Conservation (phyloP, 1,140 invertebrate species). For the Ooceraea biroi region DNA sequence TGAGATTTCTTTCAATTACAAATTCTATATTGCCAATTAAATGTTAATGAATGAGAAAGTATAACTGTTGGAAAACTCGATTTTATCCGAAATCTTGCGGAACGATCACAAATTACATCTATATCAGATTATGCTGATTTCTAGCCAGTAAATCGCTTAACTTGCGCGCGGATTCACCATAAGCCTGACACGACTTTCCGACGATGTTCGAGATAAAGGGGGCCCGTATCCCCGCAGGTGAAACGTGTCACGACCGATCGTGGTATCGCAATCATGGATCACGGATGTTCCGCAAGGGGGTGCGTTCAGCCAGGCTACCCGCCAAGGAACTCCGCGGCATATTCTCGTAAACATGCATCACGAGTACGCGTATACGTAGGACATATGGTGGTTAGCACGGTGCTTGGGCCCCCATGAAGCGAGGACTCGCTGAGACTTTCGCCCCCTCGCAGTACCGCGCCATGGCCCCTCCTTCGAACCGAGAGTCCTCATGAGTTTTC, state of each 20-base stretch:
- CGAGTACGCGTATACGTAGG: conserved; percentile 82
- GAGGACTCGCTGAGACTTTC: conserved; percentile 73
- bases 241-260: conserved; percentile 18
- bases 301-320: conserved; percentile 10
- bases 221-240: conserved; percentile 26
- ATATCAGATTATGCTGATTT: conserved; percentile 16
- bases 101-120: conserved; percentile 9
- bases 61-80: not conserved
- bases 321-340: conserved; percentile 64
- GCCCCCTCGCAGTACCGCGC: conserved; percentile 62
- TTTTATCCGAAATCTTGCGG: not conserved
- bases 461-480: conserved; percentile 68
- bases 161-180: conserved; percentile 9
- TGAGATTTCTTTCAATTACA: too few species aligned
- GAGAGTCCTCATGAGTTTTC: conserved; percentile 86
- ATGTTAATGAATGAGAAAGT: too few species aligned
- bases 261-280: conserved; percentile 24
- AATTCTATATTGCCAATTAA: too few species aligned
- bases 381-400: conserved; percentile 86
- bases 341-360: conserved; percentile 67
- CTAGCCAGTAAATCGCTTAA: conserved; percentile 9
- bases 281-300: not conserved
- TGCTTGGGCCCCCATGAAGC: conserved; percentile 77
- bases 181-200: conserved; percentile 1
- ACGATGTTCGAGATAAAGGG: conserved; percentile 26